A percentile compares a stretch with the other conserved stretches of the same genome.
phyloP scores from a whole-genome alignment of 2,797 vertebrate genomes.

The Crocodylus rhombifer region DNA sequence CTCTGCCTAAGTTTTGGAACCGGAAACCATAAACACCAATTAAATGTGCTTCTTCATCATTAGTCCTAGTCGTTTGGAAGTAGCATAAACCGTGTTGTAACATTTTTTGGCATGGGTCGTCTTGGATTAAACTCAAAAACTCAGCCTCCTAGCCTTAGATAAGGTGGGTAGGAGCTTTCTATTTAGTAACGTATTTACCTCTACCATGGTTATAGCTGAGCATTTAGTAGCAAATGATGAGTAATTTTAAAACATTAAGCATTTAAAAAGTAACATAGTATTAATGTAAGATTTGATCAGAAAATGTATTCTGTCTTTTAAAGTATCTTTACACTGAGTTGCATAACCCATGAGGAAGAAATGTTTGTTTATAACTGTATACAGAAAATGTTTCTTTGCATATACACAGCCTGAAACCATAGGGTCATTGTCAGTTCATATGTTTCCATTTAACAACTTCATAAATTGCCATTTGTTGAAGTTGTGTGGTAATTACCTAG shows the following conservation, averaged over 20 bases:
- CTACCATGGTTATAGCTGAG: not conserved
- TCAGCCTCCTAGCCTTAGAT: fast-evolving
- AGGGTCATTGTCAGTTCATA: not conserved
- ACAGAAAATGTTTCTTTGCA: not conserved
- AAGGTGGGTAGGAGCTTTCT: not conserved
- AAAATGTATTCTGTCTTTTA: not conserved
- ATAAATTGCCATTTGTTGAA: not conserved
- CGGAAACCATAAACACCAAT: not conserved
- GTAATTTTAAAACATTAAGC: not conserved
- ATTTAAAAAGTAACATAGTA: not conserved
- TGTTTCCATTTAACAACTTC: not conserved
- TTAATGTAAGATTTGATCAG: not conserved
- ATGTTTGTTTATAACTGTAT: not conserved
- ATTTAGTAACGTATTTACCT: not conserved
- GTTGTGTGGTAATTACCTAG: not conserved
- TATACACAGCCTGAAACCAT: not conserved
- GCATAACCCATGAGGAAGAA: not conserved
- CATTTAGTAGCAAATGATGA: not conserved
- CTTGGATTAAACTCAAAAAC: not conserved
- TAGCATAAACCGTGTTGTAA: not conserved
- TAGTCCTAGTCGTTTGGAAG: not conserved
- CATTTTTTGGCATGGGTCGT: too few species aligned
- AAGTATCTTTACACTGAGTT: not conserved
- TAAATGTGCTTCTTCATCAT: not conserved
- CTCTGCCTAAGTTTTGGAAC: not conserved